Evolutionary conservation across 2,888 invertebrate species (phyloP), one percentile per base, ranked within the genome.

Genomic region (Pteria penguin): DNA sequence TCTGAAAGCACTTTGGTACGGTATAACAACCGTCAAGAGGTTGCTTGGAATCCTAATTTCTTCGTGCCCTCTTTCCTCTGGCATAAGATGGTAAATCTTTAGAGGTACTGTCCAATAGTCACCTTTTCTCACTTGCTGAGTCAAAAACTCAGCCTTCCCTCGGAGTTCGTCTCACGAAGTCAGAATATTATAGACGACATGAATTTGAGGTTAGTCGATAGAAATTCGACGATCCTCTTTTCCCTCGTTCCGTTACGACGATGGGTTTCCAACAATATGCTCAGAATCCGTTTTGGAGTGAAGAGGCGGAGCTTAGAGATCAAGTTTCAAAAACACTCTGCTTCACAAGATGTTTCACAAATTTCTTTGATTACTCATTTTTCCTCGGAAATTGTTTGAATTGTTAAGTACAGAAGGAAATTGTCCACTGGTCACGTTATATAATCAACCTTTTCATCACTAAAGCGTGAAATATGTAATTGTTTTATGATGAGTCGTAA

Each of bases 271-370:
- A 65, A 29, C 33, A 36, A 54, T 57, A 52, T n/a, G n/a, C 57
- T 26, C 63, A 52, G 76, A 73, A 67, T 63, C 76, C 72, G 68
- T 69, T 77, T 68, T 77, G 76, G 76, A 73, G 57, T 67, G 31
- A 62, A 61, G 67, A 45, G 76, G 76, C 72, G 76, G 76, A 58
- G 76, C 66, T 77, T 69, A 55, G 45, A 72, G 32, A 68, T 68
- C 68, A 45, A 18, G 45, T 45, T 45, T 45, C 45, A 45, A 18
- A 45, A 18, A 45, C 8, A 8, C 11, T 45, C 45, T 45, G 45
- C 45, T 45, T 45, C 45, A 18, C 45, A 45, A 45, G 8, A 45
- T 45, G 45, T 8, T 45, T 45, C 18, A 45, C 45, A 45, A 45
- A 45, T 18, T 45, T 45, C 18, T 45, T 45, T 14, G 45, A 45